Evolutionary conservation across 2,888 invertebrate species (phyloP).

Genomic region (Punctoribates punctum): DNA sequence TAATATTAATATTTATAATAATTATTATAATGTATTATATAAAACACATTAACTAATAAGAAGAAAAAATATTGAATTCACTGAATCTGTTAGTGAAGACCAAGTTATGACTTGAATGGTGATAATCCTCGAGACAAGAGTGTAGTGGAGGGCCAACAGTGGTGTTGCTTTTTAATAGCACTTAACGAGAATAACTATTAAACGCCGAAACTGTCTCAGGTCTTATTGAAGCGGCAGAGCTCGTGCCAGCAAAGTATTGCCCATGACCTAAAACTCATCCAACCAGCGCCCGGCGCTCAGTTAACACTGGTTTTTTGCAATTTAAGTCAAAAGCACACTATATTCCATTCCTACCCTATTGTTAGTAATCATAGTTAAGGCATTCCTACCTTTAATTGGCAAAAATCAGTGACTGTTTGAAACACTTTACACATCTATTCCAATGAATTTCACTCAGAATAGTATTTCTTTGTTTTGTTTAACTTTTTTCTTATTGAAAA

Average conservation of each 20-base stretch:
- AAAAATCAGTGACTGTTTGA: too few relatives aligned
- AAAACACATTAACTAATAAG: not conserved
- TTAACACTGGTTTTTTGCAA: not conserved
- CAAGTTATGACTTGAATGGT: not conserved
- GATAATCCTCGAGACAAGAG: not conserved
- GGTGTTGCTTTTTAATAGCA: conserved; percentile 18
- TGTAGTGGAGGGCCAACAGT: not conserved
- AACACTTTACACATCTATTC: too few relatives aligned
- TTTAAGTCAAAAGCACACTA: not conserved
- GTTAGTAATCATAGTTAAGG: not conserved
- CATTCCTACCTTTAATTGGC: not conserved
- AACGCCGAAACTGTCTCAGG: conserved; percentile 26
- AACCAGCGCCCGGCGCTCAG: conserved; percentile 9
- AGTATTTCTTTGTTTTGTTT: too few relatives aligned
- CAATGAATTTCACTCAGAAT: too few relatives aligned
- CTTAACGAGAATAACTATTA: conserved; percentile 25
- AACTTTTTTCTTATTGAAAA: too few relatives aligned
- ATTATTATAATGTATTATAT: not conserved
- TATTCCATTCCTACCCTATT: conserved; percentile 17
- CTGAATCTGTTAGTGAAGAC: not conserved
- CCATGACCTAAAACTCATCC: conserved; percentile 40
- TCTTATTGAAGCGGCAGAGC: conserved; percentile 15
- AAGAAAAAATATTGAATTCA: not conserved
- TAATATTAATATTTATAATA: conserved; percentile 10
- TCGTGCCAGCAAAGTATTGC: conserved; percentile 22